Percentiles rank a stretch among this genome's conserved stretches.
Conservation (phyloP, 2,888 invertebrate genomes). For the Drosophila paranaensis region DNA sequence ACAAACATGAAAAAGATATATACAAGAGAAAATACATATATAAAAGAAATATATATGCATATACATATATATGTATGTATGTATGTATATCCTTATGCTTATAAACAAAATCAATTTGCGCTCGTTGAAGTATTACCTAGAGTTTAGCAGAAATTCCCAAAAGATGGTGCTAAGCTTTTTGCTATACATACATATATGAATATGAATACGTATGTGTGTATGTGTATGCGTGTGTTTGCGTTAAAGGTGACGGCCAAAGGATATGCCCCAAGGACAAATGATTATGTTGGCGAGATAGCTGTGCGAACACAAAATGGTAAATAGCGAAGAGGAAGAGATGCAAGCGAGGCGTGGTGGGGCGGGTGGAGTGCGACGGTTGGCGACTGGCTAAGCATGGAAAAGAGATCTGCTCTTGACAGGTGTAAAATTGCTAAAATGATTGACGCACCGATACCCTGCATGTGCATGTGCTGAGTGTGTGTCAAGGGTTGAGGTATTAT, state of each 20-base stretch:
- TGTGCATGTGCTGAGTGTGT: not conserved
- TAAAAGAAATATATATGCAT: constrained; percentile 1
- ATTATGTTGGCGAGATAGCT: constrained; percentile 57
- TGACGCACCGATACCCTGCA: constrained; percentile 17
- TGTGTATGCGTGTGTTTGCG: constrained; percentile 14
- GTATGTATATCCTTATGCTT: not conserved
- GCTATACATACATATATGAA: not conserved
- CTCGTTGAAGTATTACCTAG: constrained; percentile 30
- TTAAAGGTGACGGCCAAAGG: constrained; percentile 42
- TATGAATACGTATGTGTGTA: constrained; percentile 8
- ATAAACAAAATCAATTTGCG: constrained; percentile 66
- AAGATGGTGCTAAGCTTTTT: constrained; percentile 59
- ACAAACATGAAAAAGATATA: not conserved
- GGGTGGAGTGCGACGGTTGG: not conserved
- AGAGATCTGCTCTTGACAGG: constrained; percentile 35
- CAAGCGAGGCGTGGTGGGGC: no score
- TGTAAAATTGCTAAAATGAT: constrained; percentile 2
- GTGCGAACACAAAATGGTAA: constrained; percentile 22
- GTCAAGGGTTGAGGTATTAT: no score
- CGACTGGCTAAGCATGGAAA: not conserved
- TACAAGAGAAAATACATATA: not conserved
- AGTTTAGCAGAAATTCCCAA: constrained; percentile 52
- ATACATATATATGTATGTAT: not conserved
- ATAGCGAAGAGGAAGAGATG: not conserved
- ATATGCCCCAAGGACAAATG: constrained; percentile 62